Evolutionary conservation across 2,888 invertebrate genomes (phyloP), one percentile per base, ranked within the genome.

Genomic region (Cartodere bifasciata): DNA sequence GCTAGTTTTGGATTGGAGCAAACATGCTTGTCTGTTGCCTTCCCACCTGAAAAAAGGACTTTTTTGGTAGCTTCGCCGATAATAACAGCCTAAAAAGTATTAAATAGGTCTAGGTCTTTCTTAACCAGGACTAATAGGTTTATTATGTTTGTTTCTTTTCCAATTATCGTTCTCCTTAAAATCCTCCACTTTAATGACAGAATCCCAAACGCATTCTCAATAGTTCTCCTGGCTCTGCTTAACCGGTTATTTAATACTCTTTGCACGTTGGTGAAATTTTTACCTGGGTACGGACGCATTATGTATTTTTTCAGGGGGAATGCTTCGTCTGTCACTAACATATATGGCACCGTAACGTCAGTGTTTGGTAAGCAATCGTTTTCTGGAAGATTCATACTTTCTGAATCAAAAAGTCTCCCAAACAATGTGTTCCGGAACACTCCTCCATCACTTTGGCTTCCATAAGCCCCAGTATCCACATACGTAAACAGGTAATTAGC

Each of bases 241-340:
- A 53, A 24, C 24, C 52, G 35, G 41, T 53, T 50, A 37, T 54
- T 53, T 37, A 46, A 50, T 35, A 49, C 42, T 30, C 35, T 41
- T 41, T 47, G 36, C 11, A 42, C 34, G 30, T 25, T 29, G 31
- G 43, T 34, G 31, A 52, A 42, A 36, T 50, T 42, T 29, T 37
- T 46, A 17, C 48, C 45, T 26, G 45, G 38, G 40, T 41, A 45
- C 23, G 44, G 43, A 29, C 41, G 34, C 34, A 44, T 31, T 26
- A 43, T 28, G 26, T 46, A 34, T 4, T 29, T 34, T 35, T 40
- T 42, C n/a, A 41, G 23, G 13, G 45, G 40, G 36, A 47, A 48
- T 17, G 43, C 43, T 37, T 40, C 39, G 26, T 47, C 47, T 12
- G 39, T 46, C 7, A 50, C 38, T 20, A 48, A 34, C 12, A 49